Evolutionary conservation across 2,797 vertebrate genomes (phyloP).

Genomic region (Tenualosa ilisha): DNA sequence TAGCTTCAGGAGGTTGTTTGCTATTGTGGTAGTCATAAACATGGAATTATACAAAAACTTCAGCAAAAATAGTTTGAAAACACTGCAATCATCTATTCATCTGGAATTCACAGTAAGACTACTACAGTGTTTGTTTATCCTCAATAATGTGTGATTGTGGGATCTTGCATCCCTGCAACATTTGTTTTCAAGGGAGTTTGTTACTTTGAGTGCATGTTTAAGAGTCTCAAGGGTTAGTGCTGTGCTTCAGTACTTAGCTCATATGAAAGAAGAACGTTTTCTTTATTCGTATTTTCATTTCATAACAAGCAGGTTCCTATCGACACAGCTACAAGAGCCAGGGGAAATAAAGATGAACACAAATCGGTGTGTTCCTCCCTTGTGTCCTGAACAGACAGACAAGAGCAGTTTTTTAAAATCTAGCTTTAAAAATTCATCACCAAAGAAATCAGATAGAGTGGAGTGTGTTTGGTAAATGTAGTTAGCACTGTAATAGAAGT

Average conservation of each 20-base stretch:
- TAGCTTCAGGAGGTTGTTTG: neutral
- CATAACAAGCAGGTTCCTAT: constrained; percentile 27
- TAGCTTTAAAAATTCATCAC: constrained; percentile 24
- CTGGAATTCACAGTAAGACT: neutral
- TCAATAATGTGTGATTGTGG: constrained; percentile 1
- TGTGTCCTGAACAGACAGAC: constrained; percentile 26
- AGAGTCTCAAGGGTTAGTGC: constrained; percentile 11
- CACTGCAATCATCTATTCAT: neutral
- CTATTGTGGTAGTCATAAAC: neutral
- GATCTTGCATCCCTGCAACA: neutral
- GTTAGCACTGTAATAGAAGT: constrained; percentile 48
- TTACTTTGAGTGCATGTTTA: constrained; percentile 26
- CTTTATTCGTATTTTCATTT: constrained; percentile 29
- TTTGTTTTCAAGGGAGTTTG: constrained; percentile 18
- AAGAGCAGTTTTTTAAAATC: constrained; percentile 28
- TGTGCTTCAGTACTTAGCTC: constrained; percentile 26
- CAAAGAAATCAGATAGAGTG: constrained; percentile 26
- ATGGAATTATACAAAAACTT: neutral
- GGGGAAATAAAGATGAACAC: constrained; percentile 27
- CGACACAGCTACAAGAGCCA: constrained; percentile 4
- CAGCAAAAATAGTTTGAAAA: neutral
- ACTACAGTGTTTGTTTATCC: neutral
- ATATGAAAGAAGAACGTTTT: constrained; percentile 5
- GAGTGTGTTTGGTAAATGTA: constrained; percentile 43
- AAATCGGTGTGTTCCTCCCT: constrained; percentile 26